Conservation (phyloP, 2,888 invertebrate species). For the Cyrtodaria siliqua region DNA sequence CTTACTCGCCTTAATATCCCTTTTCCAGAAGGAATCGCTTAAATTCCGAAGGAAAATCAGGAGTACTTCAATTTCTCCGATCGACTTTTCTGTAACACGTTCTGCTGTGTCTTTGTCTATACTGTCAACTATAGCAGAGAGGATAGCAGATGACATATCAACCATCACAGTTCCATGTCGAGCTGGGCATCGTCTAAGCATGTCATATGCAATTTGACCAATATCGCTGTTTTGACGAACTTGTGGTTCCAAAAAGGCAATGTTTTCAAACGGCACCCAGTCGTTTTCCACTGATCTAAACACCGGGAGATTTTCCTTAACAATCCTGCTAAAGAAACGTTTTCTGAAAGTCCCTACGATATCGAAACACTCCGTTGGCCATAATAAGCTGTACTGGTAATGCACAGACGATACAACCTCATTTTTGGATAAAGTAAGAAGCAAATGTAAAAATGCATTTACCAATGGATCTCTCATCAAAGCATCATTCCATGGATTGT, state of each 20-base stretch:
- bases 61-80: conserved; percentile 9
- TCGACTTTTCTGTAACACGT: not conserved
- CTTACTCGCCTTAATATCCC: not conserved
- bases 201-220: conserved; percentile 11
- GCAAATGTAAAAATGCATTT: conserved; percentile 49
- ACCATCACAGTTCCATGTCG: not conserved
- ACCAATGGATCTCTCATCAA: conserved; percentile 54
- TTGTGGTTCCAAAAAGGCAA: conserved; percentile 37
- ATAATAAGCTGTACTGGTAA: not conserved
- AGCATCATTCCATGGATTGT: conserved; percentile 56
- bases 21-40: conserved; percentile 16
- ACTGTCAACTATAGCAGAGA: not conserved
- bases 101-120: not conserved
- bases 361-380: not conserved
- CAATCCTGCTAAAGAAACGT: conserved; percentile 2
- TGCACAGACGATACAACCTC: not conserved
- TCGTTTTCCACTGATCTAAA: conserved; percentile 13
- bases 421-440: conserved; percentile 23
- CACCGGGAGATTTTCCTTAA: not conserved
- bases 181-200: not conserved
- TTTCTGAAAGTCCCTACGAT: not conserved
- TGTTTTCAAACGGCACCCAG: not conserved
- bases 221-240: conserved; percentile 10
- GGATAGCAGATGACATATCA: conserved; percentile 4
- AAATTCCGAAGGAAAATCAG: conserved; percentile 14